A percentile compares a stretch with the other conserved stretches of the same genome.
phyloP scores from a whole-genome alignment of 2,888 invertebrate species.

The Anticlea derivata region DNA sequence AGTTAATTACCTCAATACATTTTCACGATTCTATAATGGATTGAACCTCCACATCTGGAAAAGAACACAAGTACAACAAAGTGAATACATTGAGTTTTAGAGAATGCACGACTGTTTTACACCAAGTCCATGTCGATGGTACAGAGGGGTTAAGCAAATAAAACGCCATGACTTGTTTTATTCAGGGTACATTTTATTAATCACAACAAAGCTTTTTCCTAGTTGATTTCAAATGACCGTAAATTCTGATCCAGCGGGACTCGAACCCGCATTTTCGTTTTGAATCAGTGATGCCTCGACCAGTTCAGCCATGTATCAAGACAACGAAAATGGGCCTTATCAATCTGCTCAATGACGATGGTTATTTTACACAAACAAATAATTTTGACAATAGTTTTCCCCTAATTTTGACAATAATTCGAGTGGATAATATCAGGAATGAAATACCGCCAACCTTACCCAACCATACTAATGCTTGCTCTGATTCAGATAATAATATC shows the following conservation, averaged over 20 bases:
- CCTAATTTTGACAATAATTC: too few species aligned
- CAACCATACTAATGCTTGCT: too few species aligned
- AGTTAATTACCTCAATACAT: constrained; percentile 84
- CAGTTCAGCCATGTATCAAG: neutral
- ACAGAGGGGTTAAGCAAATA: constrained; percentile 29
- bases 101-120: constrained; percentile 79
- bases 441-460: too few species aligned
- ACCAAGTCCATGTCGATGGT: constrained; percentile 74
- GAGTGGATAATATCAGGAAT: too few species aligned
- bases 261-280: constrained; percentile 7
- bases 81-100: constrained; percentile 74
- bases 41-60: constrained; percentile 83
- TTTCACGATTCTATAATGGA: constrained; percentile 82
- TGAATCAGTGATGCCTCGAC: neutral
- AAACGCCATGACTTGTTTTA: constrained; percentile 24
- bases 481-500: too few species aligned
- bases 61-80: constrained; percentile 84
- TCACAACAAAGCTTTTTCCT: neutral
- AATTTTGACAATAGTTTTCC: too few species aligned
- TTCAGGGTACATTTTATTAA: constrained; percentile 17
- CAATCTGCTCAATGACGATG: neutral
- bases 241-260: neutral
- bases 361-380: too few species aligned
- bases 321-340: neutral
- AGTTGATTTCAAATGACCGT: neutral